Base-by-base conservation (phyloP, 2,797 vertebrate species). In the Columba guinea region DNA sequence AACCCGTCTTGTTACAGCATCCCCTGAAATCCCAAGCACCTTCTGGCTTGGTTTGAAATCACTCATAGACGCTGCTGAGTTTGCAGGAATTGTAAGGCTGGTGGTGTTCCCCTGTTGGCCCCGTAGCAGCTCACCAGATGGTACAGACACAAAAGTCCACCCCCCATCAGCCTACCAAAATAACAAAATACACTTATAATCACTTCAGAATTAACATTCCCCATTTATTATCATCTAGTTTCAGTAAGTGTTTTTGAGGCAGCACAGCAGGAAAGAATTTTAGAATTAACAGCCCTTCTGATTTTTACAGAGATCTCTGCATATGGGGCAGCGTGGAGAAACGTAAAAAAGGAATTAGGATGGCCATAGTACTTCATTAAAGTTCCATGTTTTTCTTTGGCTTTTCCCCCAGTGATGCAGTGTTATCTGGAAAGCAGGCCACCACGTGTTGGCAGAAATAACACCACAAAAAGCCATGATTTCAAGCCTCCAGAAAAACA, bases 401-500 rank as follows among this genome's bases (percentile, higher is more conserved):
- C 48, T 64, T 34, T 26, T 12, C 11, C 44, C 41, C 27, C 56
- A 46, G 20, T n/a, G 55, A 46, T 65, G 32, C 37, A 63, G 48
- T 7, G 22, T 7, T 89, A 63, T 3, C 34, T 32, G 48, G 39
- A 49, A 64, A 67, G 53, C 39, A 63, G 68, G 20, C 9, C 18
- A 64, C 21, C 0, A 0, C 1, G 4, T 7, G 20, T 7, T 52
- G 11, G 24, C 59, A 8, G 10, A 24, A 69, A 49, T 46, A 59
- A 30, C 21, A 77, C 49, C 46, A 89, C 30, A 70, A 83, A 53
- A 46, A 27, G 32, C 71, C 28, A 15, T 27, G 28, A 16, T 16
- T 18, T 52, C 17, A 74, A 58, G 26, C 5, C 32, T 65, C 46
- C 32, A 28, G n/a, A 70, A 44, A 84, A 64, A 5, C 19, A 13